phyloP scores from a whole-genome alignment of 2,113 vertebrate species.

The Cacatua alba region DNA sequence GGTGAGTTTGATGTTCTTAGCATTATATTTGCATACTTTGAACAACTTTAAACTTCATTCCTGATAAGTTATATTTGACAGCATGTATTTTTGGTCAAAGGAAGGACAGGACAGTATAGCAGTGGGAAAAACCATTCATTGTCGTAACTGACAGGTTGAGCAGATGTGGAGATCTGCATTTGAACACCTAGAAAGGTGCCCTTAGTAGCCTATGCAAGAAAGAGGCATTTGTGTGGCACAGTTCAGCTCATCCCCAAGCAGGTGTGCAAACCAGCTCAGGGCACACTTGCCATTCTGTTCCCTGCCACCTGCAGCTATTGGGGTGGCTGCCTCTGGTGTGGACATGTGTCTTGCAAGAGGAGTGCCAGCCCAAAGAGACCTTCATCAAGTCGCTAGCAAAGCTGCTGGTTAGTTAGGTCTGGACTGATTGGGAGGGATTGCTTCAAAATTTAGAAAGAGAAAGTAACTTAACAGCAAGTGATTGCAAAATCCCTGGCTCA shows the following conservation, averaged over 20 bases:
- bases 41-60: neutral
- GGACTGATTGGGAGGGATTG: neutral
- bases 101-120: neutral
- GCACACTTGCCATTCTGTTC: neutral
- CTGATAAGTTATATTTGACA: neutral
- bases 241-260: neutral
- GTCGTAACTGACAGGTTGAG: neutral
- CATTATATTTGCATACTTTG: neutral
- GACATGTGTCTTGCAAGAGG: neutral
- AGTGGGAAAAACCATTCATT: neutral
- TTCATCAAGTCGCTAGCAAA: rapidly evolving
- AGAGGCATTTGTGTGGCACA: neutral
- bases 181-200: neutral
- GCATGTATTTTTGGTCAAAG: rapidly evolving
- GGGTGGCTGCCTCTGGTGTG: neutral
- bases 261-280: neutral
- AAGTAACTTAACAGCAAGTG: neutral
- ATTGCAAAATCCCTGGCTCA: neutral
- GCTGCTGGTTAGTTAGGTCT: neutral
- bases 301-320: neutral
- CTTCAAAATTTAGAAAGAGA: neutral
- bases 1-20: neutral
- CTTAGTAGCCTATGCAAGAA: neutral
- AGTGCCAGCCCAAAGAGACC: neutral
- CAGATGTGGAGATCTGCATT: neutral